These are phyloP conservation scores for Stenichneumon culpator DNA, from an alignment of 2,888 invertebrate genomes.

Conservation along the genomic window DNA sequence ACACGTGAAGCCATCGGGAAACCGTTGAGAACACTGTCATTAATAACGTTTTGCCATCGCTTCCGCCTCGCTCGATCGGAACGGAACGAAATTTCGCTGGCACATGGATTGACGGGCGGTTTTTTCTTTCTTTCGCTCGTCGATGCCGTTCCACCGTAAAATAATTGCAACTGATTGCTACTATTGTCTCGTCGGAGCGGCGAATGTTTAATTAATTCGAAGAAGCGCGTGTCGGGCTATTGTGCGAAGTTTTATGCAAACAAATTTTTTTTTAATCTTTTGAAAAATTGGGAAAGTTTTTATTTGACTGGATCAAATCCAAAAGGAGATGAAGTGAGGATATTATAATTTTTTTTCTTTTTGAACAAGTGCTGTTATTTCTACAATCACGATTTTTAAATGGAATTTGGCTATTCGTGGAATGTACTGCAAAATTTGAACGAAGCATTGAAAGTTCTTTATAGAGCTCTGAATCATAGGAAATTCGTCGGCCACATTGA, in stretches of 20 bases:
- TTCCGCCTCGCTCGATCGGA: slow-evolving; percentile 46
- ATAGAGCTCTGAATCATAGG: not conserved
- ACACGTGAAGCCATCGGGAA: slow-evolving; percentile 45
- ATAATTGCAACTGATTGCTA: slow-evolving; percentile 2
- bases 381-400: no score
- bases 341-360: not conserved
- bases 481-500: slow-evolving; percentile 4
- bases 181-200: not conserved
- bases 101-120: slow-evolving; percentile 46
- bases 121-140: slow-evolving; percentile 16
- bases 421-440: not conserved
- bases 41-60: slow-evolving; percentile 58
- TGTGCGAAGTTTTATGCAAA: not conserved
- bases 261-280: not conserved
- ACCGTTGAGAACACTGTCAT: slow-evolving; percentile 51
- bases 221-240: not conserved
- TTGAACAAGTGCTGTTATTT: not conserved
- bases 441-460: not conserved
- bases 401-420: not conserved
- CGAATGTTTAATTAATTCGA: not conserved
- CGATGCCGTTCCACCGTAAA: slow-evolving; percentile 12
- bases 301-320: not conserved
- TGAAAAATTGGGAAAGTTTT: not conserved
- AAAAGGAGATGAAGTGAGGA: no score
- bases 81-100: slow-evolving; percentile 32